Base-by-base conservation (phyloP, 2,797 vertebrate genomes). In the Geotrypetes seraphini region DNA sequence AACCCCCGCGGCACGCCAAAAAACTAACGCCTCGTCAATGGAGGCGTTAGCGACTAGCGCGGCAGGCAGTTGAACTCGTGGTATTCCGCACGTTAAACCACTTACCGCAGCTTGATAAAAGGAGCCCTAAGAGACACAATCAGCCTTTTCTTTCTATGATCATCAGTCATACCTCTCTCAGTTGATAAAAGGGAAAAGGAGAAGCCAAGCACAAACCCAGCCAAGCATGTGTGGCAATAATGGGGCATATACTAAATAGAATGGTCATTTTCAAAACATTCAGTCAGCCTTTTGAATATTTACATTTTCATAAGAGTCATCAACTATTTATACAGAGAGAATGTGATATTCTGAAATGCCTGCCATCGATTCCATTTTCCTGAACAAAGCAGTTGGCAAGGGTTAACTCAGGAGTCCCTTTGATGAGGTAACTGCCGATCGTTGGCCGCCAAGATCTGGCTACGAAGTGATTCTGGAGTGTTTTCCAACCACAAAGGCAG, bases 341-440 rank as follows among this genome's bases (percentile, higher is more conserved):
- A 45, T 4, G 2, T 9, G 2, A 21, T 48, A 23, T 18, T 42
- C 38, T 45, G 36, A 48, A 45, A 43, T 28, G 10, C 42, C 43
- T 43, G 19, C 51, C 53, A 42, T 34, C 10, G 25, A 8, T 22
- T 52, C 51, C 19, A 5, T 36, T 46, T 21, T 46, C n/a, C 23
- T 34, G 31, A 10, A 9, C 22, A 13, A 42, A 25, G 10, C 5
- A 1, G 2, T 16, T 54, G 27, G 24, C 47, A 33, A 24, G 21
- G 19, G 46, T 43, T 39, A 26, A 32, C 35, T 19, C 31, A 39
- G 23, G 25, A 47, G 36, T 33, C 48, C 0, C 2, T 39, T 24
- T 43, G 18, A 12, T 28, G 46, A 23, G 28, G 25, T 43, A 28
- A 57, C 57, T 60, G 47, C 65, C 47, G 45, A 40, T 40, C n/a